Percentiles rank a stretch among this genome's conserved stretches.
phyloP scores from a whole-genome alignment of 2,113 vertebrate genomes.

The Gyps fulvus region DNA sequence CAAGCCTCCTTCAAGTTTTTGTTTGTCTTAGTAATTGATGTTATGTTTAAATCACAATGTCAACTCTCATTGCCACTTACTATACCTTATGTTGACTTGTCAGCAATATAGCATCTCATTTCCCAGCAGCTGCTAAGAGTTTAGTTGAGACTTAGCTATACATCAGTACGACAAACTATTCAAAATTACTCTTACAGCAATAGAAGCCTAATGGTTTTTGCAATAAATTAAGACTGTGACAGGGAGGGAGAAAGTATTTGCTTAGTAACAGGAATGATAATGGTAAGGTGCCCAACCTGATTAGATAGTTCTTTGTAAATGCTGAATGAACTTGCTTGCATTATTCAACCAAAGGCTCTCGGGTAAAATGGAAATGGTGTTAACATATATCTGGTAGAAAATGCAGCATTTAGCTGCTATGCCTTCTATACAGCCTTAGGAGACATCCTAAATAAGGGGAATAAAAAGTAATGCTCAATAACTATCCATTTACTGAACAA shows the following conservation, averaged over 20 bases:
- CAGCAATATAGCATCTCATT: background rate
- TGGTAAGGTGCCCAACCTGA: background rate
- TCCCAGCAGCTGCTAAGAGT: constrained; percentile 11
- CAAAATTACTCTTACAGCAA: background rate
- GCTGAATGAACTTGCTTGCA: background rate
- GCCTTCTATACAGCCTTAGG: background rate
- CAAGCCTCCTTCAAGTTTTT: background rate
- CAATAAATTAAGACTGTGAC: background rate
- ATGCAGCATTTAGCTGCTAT: background rate
- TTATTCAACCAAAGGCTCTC: background rate
- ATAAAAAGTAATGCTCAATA: background rate
- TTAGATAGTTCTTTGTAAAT: background rate
- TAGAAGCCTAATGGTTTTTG: constrained; percentile 15
- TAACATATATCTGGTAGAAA: background rate
- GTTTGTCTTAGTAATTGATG: background rate
- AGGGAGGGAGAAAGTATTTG: background rate
- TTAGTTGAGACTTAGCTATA: background rate
- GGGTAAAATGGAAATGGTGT: background rate
- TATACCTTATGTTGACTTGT: constrained; percentile 9
- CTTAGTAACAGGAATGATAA: background rate
- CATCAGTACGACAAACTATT: background rate
- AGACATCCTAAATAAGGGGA: background rate
- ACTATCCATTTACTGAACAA: background rate
- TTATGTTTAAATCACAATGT: background rate
- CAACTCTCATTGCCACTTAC: background rate